phyloP scores from a whole-genome alignment of 1,140 invertebrate species.

The Wiebesia pumilae region DNA sequence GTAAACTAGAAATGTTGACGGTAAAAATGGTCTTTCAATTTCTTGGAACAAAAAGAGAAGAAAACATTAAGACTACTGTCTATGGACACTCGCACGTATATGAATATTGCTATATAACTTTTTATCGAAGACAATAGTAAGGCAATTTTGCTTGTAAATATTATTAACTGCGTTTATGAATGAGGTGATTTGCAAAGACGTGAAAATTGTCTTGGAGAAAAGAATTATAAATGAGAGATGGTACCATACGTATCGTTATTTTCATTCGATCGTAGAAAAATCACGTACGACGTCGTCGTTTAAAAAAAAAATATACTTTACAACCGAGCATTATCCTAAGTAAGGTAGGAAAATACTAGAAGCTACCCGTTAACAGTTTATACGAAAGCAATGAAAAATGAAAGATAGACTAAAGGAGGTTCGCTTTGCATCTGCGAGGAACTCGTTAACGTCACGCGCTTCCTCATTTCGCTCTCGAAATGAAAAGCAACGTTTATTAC shows the following conservation, averaged over 20 bases:
- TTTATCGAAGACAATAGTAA: neutral
- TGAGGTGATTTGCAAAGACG: neutral
- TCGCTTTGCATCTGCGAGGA: neutral
- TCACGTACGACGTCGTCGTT: neutral
- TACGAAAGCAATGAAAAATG: neutral
- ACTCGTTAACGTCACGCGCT: slow-evolving; percentile 7
- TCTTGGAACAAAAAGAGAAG: neutral
- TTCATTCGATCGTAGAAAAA: too few species aligned
- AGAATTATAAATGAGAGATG: too few species aligned
- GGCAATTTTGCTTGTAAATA: neutral
- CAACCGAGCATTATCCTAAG: neutral
- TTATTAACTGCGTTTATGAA: neutral
- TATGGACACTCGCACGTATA: neutral
- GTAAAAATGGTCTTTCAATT: neutral
- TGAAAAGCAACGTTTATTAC: slow-evolving; percentile 14
- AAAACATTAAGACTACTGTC: neutral
- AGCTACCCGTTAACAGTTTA: neutral
- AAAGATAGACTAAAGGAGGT: neutral
- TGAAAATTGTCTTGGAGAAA: too few species aligned
- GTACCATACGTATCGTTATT: too few species aligned
- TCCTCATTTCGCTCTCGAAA: too few species aligned
- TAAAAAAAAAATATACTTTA: neutral
- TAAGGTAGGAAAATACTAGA: neutral
- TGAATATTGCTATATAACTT: neutral
- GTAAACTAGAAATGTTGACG: too few species aligned